A percentile compares a stretch with the other conserved stretches of the same genome.
Conservation (phyloP, 2,797 vertebrate species). For the Chaunax sp. region DNA sequence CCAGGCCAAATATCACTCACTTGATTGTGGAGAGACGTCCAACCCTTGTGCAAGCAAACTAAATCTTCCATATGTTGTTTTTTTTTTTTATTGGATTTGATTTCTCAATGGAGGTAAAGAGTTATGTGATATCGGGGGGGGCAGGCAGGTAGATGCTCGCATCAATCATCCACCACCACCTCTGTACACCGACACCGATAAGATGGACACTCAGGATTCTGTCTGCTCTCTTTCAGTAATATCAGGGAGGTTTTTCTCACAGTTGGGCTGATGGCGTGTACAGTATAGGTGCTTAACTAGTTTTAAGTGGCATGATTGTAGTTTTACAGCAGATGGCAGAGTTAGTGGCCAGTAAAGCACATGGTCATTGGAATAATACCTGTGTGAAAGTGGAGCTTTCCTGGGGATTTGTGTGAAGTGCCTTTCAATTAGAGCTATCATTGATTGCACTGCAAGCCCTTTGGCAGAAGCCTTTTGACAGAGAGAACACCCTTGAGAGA, state of each 20-base stretch:
- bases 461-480: slow-evolving; percentile 47
- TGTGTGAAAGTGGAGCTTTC: slow-evolving; percentile 70
- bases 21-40: too few species aligned
- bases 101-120: slow-evolving; percentile 19
- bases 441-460: slow-evolving; percentile 62
- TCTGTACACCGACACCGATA: slow-evolving; percentile 24
- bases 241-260: slow-evolving; percentile 15
- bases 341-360: slow-evolving; percentile 65
- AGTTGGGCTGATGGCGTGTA: slow-evolving; percentile 23
- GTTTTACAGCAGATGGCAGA: slow-evolving; percentile 74
- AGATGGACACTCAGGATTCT: slow-evolving; percentile 27
- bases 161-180: too few species aligned
- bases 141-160: slow-evolving; percentile 6
- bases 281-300: slow-evolving; percentile 33
- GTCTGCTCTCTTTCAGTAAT: slow-evolving; percentile 27
- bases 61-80: too few species aligned
- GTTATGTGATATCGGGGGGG: slow-evolving; percentile 25
- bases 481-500: slow-evolving; percentile 37
- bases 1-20: too few species aligned
- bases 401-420: slow-evolving; percentile 54
- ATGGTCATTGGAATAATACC: slow-evolving; percentile 69
- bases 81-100: too few species aligned
- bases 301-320: slow-evolving; percentile 33
- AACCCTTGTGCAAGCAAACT: too few species aligned
- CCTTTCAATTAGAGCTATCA: slow-evolving; percentile 78